phyloP scores from a whole-genome alignment of 2,113 vertebrate species.

The Megalops atlanticus region DNA sequence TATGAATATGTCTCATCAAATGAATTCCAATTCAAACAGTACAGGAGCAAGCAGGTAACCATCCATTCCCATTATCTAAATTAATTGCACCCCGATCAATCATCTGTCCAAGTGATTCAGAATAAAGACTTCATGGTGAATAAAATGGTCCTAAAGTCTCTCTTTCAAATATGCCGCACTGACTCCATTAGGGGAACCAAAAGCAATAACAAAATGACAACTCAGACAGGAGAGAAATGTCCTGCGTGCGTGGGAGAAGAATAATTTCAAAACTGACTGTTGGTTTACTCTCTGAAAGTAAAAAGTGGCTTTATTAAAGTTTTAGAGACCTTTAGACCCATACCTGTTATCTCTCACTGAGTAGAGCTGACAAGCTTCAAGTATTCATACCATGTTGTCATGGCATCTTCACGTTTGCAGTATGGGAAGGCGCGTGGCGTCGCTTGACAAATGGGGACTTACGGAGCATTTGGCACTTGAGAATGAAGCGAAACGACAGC shows the following conservation, averaged over 20 bases:
- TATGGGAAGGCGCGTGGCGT: constrained; percentile 5
- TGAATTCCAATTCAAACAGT: not conserved
- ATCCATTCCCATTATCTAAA: not conserved
- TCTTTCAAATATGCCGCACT: too few relatives aligned
- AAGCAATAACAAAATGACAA: not conserved
- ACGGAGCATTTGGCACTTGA: constrained; percentile 40
- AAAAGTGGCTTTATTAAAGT: constrained; percentile 13
- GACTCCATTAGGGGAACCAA: not conserved
- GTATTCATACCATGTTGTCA: constrained; percentile 40
- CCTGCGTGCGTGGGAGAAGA: not conserved
- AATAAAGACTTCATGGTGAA: not conserved
- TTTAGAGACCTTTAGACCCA: constrained; percentile 2
- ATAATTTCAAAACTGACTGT: not conserved
- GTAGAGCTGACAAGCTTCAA: constrained; percentile 32
- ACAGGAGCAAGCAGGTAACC: not conserved
- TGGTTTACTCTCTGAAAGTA: constrained; percentile 2
- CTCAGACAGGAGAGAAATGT: not conserved
- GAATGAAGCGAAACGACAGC: constrained; percentile 56
- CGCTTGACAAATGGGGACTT: constrained; percentile 3
- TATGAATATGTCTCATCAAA: not conserved
- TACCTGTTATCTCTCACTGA: constrained; percentile 31
- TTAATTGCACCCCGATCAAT: not conserved
- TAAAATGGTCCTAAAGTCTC: not conserved
- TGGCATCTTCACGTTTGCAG: constrained; percentile 22
- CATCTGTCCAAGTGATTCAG: not conserved